A percentile compares a stretch with the other conserved stretches of the same genome.
Evolutionary conservation across 1,140 invertebrate genomes (phyloP).

Genomic region (Cherax quadricarinatus): DNA sequence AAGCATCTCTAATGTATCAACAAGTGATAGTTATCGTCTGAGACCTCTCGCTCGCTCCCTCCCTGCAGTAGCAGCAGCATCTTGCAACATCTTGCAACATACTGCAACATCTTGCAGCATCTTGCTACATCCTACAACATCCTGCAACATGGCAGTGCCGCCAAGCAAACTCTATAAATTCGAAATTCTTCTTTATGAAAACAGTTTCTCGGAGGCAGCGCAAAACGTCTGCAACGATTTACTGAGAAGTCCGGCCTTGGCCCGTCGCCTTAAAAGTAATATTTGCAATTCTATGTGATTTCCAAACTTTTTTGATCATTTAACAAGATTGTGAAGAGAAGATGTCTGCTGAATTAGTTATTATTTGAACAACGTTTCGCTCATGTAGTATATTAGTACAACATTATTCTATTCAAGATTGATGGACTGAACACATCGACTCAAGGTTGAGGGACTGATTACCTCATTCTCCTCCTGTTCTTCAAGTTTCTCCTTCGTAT

Average conservation of each 20-base stretch:
- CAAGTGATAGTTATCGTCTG: background rate
- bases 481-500: too few species aligned
- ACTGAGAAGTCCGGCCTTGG: background rate
- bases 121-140: background rate
- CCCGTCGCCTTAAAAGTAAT: background rate
- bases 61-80: too few species aligned
- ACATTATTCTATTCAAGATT: too few species aligned
- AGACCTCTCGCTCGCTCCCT: background rate
- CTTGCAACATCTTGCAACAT: background rate
- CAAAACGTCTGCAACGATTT: background rate
- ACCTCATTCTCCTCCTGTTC: too few species aligned
- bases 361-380: too few species aligned
- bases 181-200: background rate
- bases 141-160: background rate
- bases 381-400: too few species aligned
- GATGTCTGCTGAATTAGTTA: too few species aligned
- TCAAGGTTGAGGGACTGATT: too few species aligned
- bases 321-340: too few species aligned
- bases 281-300: background rate
- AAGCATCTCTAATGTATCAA: background rate
- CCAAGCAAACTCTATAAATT: conserved; percentile 18
- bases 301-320: background rate
- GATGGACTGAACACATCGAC: too few species aligned
- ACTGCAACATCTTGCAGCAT: background rate
- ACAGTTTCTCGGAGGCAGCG: background rate